These are phyloP conservation scores for Hippocampus abdominalis DNA, from an alignment of 2,113 vertebrate species.

Conservation along the genomic window DNA sequence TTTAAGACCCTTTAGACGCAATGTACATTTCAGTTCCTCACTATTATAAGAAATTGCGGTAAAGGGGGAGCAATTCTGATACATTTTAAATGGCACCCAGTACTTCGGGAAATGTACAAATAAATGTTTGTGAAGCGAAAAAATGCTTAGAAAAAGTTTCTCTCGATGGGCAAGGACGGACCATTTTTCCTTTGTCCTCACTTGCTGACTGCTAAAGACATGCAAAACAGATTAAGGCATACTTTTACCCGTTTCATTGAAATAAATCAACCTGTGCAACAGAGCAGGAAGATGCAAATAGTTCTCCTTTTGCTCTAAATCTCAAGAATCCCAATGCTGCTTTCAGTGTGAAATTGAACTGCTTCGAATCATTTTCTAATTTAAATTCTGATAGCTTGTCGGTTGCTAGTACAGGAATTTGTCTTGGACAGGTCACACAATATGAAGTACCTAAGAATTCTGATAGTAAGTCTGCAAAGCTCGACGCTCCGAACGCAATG, in stretches of 20 bases:
- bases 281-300: no score
- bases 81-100: constrained; percentile 29
- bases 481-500: no score
- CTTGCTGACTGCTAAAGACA: neutral
- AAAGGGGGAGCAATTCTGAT: constrained; percentile 23
- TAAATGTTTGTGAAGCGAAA: constrained; percentile 27
- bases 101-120: constrained; percentile 28
- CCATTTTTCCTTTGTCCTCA: constrained; percentile 6
- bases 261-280: neutral
- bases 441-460: no score
- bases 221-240: neutral
- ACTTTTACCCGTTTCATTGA: neutral
- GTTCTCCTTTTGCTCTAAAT: constrained; percentile 33
- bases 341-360: no score
- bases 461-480: no score
- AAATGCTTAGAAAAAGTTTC: constrained; percentile 34
- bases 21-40: neutral
- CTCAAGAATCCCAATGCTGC: neutral
- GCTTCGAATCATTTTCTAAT: no score
- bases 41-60: constrained; percentile 7
- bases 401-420: no score
- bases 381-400: no score
- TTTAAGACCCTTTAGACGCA: neutral
- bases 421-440: no score
- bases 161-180: constrained; percentile 16